Evolutionary conservation across 2,113 vertebrate species (phyloP), one percentile per base, ranked within the genome.

Genomic region (Dromiciops gliroides): DNA sequence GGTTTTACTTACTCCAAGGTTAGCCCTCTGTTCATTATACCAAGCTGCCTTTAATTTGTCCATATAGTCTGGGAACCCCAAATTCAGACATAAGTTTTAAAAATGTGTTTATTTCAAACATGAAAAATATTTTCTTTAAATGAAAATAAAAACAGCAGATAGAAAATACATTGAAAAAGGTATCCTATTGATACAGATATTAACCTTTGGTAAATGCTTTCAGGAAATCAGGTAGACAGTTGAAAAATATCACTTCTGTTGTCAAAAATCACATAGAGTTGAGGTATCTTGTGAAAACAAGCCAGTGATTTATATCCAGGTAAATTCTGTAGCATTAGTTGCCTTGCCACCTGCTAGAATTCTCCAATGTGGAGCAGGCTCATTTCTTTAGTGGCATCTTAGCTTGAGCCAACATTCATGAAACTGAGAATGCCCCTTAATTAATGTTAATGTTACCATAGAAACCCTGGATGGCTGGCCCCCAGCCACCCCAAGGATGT

Each of bases 91-190:
- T 16, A 44, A 22, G 49, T 95, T 97, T 95, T 60, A 83, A 67
- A 94, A 95, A 91, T 89, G 67, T 28, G 31, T 97, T 98, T 97
- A 98, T 98, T 97, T 95, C 92, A 95, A 96, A 97, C 90, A 92
- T 92, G 93, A 91, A 96, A 94, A 94, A 75, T 89, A 93, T 96
- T 94, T 49, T 95, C 52, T 92, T 96, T 92, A 91, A 93, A 97
- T 93, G 94, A 88, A 96, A 96, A 97, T n/a, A 96, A 48, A 94
- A 94, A 90, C 90, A 60, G 53, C 96, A 89, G 90, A 95, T 94
- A 96, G 75, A 37, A 89, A 91, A 53, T 75, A 89, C 51, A 93
- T 50, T 92, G 51, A 89, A 92, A 92, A 95, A 94, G 31, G n/a
- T 23, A 93, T n/a, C 28, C 48, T 56, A 94, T 93, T 96, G 96